Conservation (phyloP, 2,797 vertebrate genomes). For the Tragopan temminckii region DNA sequence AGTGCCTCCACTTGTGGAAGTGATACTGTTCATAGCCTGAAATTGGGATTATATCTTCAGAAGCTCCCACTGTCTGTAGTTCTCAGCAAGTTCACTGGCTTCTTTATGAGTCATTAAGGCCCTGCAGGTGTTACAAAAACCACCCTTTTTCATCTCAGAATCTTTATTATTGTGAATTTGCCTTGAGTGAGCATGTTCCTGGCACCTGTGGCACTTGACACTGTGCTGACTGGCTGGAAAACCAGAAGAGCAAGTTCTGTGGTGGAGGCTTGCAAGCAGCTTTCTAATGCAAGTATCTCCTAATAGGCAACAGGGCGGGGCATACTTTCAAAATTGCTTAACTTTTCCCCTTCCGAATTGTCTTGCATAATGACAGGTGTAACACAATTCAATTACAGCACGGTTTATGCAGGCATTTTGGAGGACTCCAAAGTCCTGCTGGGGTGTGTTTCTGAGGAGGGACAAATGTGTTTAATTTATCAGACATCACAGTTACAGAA, state of each 20-base stretch:
- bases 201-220: background rate
- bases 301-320: background rate
- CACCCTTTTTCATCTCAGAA: background rate
- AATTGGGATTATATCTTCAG: background rate
- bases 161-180: background rate
- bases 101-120: background rate
- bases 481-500: background rate
- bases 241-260: background rate
- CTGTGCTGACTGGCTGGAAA: background rate
- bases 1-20: background rate
- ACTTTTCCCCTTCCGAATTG: background rate
- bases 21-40: background rate
- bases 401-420: background rate
- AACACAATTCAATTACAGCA: background rate
- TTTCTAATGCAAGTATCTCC: background rate
- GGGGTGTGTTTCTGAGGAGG: background rate
- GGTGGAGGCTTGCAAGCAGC: background rate
- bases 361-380: background rate
- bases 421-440: background rate
- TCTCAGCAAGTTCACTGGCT: background rate
- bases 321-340: background rate
- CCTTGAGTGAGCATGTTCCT: background rate
- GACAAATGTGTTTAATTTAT: background rate
- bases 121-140: background rate
- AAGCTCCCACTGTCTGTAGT: background rate